A percentile compares a stretch with the other conserved stretches of the same genome.
Evolutionary conservation across 2,113 vertebrate genomes (phyloP).

Genomic region (Hemiprocne comata): DNA sequence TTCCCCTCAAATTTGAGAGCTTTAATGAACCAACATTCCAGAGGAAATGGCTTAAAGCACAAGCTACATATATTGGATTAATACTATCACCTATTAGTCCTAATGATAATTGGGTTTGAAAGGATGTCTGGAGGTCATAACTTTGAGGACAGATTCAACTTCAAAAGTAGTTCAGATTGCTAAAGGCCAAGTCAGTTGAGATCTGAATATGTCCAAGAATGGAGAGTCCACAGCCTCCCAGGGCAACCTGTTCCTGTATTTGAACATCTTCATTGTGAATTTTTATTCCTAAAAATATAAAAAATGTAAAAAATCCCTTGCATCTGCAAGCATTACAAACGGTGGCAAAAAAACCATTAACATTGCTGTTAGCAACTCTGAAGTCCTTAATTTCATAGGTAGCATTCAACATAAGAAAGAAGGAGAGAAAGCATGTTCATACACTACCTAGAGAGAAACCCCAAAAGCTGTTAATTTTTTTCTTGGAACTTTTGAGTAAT

Average conservation of each 20-base stretch:
- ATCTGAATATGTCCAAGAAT: background rate
- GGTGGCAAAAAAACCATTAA: background rate
- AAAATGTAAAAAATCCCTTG: background rate
- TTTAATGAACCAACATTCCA: background rate
- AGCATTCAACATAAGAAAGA: background rate
- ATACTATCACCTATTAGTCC: background rate
- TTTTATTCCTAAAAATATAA: background rate
- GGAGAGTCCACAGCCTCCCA: background rate
- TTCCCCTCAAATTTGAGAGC: background rate
- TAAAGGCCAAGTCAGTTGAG: accelerated
- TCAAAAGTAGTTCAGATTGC: background rate
- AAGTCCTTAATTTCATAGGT: background rate
- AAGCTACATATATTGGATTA: background rate
- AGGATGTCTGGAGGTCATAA: background rate
- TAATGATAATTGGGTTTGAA: background rate
- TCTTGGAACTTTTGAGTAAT: background rate
- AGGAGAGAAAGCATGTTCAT: background rate
- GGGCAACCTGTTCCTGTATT: background rate
- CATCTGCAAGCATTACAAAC: background rate
- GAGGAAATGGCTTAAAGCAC: background rate
- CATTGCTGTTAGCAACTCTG: background rate
- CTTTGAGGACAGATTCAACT: background rate
- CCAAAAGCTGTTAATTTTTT: background rate
- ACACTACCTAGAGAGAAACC: background rate
- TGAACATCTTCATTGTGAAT: background rate